These are phyloP conservation scores for Ctenodactylus gundi DNA, from an alignment of 2,113 vertebrate species.

Conservation along the genomic window DNA sequence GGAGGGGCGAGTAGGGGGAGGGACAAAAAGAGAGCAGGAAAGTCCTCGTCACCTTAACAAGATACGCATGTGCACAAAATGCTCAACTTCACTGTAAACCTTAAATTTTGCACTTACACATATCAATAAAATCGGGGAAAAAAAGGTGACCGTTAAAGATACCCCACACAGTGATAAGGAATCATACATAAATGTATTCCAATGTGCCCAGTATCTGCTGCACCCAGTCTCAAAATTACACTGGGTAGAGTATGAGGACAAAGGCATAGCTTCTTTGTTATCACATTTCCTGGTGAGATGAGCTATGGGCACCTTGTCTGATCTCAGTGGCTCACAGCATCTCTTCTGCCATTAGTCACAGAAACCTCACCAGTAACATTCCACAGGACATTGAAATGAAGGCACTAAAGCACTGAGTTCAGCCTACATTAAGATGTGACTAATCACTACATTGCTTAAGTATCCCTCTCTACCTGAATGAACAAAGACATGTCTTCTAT, in stretches of 20 bases:
- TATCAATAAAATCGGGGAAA: too few species aligned
- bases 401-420: not conserved
- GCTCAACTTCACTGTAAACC: too few species aligned
- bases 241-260: not conserved
- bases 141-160: too few species aligned
- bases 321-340: not conserved
- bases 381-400: not conserved
- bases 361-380: not conserved
- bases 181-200: not conserved
- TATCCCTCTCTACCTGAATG: not conserved
- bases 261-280: not conserved
- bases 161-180: not conserved
- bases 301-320: not conserved
- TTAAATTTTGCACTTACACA: too few species aligned
- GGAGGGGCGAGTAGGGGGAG: too few species aligned
- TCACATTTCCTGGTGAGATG: rapidly evolving
- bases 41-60: too few species aligned
- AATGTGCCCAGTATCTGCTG: not conserved
- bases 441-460: not conserved
- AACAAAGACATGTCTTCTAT: not conserved
- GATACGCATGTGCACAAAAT: too few species aligned
- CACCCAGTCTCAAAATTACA: not conserved
- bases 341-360: not conserved
- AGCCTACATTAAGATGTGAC: not conserved
- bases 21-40: too few species aligned